Evolutionary conservation across 1,140 invertebrate species (phyloP), one percentile per base, ranked within the genome.

Genomic region (Myzus persicae): DNA sequence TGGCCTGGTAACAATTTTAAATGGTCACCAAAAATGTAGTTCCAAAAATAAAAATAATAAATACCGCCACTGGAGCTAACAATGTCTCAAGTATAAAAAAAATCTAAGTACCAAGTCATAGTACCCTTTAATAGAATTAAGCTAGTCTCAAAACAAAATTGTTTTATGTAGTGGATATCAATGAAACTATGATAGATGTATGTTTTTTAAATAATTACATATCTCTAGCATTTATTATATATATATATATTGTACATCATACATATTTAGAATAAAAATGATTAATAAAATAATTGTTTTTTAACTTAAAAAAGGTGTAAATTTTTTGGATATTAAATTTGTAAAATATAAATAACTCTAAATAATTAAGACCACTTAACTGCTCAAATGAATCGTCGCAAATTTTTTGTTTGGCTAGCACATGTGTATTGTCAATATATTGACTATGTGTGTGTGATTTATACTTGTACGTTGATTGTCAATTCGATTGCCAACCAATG

Each of bases 401-500:
- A 87, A 44, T 90, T 54, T 59, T 67, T 59, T 36, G 67, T 76
- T 76, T 67, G 54, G 90, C 90, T 40, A 67, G 8, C 54, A 91
- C 54, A 91, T 42, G 38, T 91, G n/a, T n/a, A n/a, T n/a, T 42
- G 51, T 91, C 90, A 91, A 91, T 91, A 91, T 36, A 51, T 48
- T 89, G 44, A 36, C 14, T 36, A 1, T 51, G 20, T 51, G 20
- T 89, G 9, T 88, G 44, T 90, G 38, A 42, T 38, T 20, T 67
- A 44, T 76, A 76, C 42, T 91, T 91, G 40, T 76, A 44, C 51
- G 36, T 40, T 76, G 90, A 89, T 89, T 89, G 46, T 89, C 87
- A 89, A 89, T 51, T 76, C 20, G 36, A 91, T 67, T 91, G 90
- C 54, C 90, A 91, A 91, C 51, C 51, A 26, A 90, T 91, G 90